A percentile compares a stretch with the other conserved stretches of the same genome.
Conservation (phyloP, 2,888 invertebrate genomes). For the Euspilapteryx auroguttella region DNA sequence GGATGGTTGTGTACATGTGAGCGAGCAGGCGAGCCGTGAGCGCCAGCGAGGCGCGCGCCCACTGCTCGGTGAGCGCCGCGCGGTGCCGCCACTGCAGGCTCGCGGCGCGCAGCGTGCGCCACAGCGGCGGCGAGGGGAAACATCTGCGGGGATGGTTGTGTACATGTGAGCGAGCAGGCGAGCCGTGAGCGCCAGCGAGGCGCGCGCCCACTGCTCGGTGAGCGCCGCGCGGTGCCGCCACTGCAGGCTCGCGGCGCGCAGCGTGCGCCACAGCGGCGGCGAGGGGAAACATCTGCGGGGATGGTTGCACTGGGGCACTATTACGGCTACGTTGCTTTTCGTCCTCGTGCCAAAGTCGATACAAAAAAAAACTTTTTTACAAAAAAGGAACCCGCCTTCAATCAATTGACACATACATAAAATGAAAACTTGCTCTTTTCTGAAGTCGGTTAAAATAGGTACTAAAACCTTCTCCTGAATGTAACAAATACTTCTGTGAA, state of each 20-base stretch:
- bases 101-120: constrained; percentile 93
- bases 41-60: constrained; percentile 91
- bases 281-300: constrained; percentile 79
- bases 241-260: constrained; percentile 87
- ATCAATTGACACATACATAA: too few relatives aligned
- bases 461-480: too few relatives aligned
- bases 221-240: constrained; percentile 95
- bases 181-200: constrained; percentile 87
- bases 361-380: not conserved
- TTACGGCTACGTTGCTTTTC: too few relatives aligned
- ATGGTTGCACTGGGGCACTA: too few relatives aligned
- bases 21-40: constrained; percentile 81
- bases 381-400: too few relatives aligned
- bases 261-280: constrained; percentile 93
- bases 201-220: constrained; percentile 93
- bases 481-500: too few relatives aligned
- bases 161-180: constrained; percentile 85
- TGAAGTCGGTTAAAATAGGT: too few relatives aligned
- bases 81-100: constrained; percentile 95
- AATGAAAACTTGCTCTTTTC: too few relatives aligned
- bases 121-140: constrained; percentile 93
- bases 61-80: constrained; percentile 88
- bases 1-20: constrained; percentile 69
- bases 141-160: constrained; percentile 41
- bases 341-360: too few relatives aligned